phyloP scores from a whole-genome alignment of 2,888 invertebrate genomes.

The Spisula solida region DNA sequence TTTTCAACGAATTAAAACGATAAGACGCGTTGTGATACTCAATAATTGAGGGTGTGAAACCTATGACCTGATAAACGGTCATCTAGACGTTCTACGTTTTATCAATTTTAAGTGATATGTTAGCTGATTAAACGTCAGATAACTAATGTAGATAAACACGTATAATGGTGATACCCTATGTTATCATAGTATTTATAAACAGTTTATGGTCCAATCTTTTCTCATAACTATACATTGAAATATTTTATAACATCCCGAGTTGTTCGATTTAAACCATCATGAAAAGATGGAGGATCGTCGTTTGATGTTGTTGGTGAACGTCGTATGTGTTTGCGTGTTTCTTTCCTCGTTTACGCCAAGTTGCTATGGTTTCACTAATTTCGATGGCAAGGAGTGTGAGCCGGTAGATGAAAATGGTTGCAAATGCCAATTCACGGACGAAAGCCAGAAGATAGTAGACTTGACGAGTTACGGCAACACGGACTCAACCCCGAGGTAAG shows the following conservation, averaged over 20 bases:
- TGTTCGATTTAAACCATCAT: neutral
- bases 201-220: neutral
- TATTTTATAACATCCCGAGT: neutral
- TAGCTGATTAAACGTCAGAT: neutral
- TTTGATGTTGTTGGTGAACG: neutral
- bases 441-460: slow-evolving; percentile 53
- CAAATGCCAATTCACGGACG: slow-evolving; percentile 63
- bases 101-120: neutral
- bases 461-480: slow-evolving; percentile 57
- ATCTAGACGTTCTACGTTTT: neutral
- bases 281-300: neutral
- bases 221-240: neutral
- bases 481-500: slow-evolving; percentile 54
- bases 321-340: neutral
- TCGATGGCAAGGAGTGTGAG: slow-evolving; percentile 34
- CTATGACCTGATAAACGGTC: neutral
- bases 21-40: too few species aligned
- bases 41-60: neutral
- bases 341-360: neutral
- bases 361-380: neutral
- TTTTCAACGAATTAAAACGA: too few species aligned
- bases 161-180: neutral
- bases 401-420: slow-evolving; percentile 42
- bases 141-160: neutral
- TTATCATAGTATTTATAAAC: neutral